These are phyloP conservation scores for Julus scanicus DNA, from an alignment of 2,888 invertebrate genomes.

Conservation along the genomic window DNA sequence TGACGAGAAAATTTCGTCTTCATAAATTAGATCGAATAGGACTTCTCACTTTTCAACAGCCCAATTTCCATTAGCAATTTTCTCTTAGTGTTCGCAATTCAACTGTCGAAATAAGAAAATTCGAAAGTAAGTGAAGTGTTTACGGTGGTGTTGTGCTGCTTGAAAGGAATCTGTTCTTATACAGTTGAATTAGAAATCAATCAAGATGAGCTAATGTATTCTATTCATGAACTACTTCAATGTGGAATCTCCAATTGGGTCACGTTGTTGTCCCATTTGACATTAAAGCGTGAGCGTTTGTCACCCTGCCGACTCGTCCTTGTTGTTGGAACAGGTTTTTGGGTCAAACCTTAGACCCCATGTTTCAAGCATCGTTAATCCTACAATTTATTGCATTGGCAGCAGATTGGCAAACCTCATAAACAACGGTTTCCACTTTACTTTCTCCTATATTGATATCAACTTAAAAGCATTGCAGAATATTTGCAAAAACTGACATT, in stretches of 20 bases:
- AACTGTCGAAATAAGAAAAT: slow-evolving; percentile 4
- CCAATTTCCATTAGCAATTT: slow-evolving; percentile 38
- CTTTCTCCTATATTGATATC: too few species aligned
- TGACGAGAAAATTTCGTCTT: neutral
- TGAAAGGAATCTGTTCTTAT: neutral
- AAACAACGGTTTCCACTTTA: too few species aligned
- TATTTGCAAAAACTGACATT: too few species aligned
- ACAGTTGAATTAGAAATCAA: slow-evolving; percentile 11
- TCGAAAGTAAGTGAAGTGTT: neutral
- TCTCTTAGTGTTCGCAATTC: neutral
- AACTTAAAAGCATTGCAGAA: too few species aligned
- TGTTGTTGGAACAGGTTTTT: neutral
- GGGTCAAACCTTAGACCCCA: neutral
- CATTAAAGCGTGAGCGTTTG: neutral
- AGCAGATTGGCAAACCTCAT: too few species aligned
- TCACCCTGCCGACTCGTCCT: neutral
- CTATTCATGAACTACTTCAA: slow-evolving; percentile 24
- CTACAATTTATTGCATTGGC: too few species aligned
- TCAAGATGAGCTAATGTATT: slow-evolving; percentile 24
- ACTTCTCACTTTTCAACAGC: neutral
- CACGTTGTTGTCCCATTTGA: slow-evolving; percentile 26
- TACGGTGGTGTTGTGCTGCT: neutral
- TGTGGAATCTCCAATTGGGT: neutral
- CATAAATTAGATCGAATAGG: neutral
- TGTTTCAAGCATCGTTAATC: too few species aligned